Conservation (phyloP, 1,140 invertebrate species). For the Hirudo medicinalis region DNA sequence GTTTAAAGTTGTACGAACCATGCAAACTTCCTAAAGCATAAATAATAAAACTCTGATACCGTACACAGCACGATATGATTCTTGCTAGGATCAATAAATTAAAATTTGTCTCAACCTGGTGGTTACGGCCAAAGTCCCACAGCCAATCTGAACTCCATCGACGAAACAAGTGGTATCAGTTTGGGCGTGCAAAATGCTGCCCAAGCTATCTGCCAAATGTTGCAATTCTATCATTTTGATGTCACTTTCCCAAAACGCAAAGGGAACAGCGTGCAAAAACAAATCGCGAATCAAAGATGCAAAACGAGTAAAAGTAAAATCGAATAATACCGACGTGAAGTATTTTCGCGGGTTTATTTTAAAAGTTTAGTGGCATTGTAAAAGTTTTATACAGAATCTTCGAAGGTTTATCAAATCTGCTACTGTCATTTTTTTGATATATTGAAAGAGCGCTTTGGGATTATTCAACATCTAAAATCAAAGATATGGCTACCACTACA, state of each 20-base stretch:
- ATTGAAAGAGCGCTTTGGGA: no score
- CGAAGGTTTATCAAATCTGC: no score
- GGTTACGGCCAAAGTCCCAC: conserved; percentile 1
- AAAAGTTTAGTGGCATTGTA: no score
- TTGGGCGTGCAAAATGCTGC: not conserved
- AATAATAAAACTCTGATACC: not conserved
- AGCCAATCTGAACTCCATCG: not conserved
- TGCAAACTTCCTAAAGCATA: not conserved
- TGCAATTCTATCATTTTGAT: not conserved
- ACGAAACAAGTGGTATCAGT: not conserved
- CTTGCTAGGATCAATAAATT: not conserved
- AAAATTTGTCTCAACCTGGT: not conserved
- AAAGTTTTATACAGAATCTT: no score
- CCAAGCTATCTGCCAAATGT: not conserved
- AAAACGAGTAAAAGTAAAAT: no score
- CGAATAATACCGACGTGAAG: no score
- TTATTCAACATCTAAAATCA: no score
- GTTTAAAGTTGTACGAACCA: not conserved
- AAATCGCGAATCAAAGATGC: no score
- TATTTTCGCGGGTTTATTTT: no score
- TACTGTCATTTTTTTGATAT: no score
- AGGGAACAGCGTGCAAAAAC: not conserved
- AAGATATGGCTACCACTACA: no score
- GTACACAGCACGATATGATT: not conserved
- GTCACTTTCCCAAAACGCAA: not conserved